Percentiles rank a stretch among this genome's conserved stretches.
Conservation (phyloP, 2,888 invertebrate genomes). For the Phrixothrix hirtus region DNA sequence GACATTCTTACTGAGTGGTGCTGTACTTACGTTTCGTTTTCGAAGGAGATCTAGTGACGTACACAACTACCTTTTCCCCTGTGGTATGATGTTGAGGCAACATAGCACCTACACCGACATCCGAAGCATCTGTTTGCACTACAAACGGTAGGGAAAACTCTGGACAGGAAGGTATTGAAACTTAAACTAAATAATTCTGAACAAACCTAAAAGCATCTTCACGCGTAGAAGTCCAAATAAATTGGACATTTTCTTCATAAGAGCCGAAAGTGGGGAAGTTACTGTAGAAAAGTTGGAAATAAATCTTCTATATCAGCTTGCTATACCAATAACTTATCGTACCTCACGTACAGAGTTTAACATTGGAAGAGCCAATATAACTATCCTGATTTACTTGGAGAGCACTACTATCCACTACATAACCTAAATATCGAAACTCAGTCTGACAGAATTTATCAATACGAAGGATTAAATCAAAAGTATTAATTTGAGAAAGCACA, state of each 20-base stretch:
- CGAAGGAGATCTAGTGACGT: conserved; percentile 21
- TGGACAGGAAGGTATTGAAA: conserved; percentile 21
- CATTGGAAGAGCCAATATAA: no score
- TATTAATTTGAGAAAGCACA: no score
- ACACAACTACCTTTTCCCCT: conserved; percentile 20
- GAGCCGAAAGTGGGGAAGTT: conserved; percentile 10
- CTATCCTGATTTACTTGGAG: no score
- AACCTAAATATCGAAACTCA: no score
- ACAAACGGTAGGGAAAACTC: conserved; percentile 20
- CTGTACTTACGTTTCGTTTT: conserved; percentile 16
- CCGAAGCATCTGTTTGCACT: conserved; percentile 25
- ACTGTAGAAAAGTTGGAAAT: conserved; percentile 21
- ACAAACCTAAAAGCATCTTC: conserved; percentile 9
- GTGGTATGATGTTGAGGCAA: conserved; percentile 14
- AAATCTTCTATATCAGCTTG: conserved; percentile 23
- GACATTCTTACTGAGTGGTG: conserved; percentile 24
- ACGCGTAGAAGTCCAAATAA: conserved; percentile 10
- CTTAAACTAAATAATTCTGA: conserved; percentile 14
- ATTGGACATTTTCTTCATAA: conserved; percentile 12
- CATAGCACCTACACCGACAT: conserved; percentile 24
- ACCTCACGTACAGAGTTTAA: no score
- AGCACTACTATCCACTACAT: no score
- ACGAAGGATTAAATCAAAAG: no score
- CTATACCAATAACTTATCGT: no score
- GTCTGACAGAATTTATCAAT: no score